Conservation (phyloP, 23 tunicate species). For the Styela clava region DNA sequence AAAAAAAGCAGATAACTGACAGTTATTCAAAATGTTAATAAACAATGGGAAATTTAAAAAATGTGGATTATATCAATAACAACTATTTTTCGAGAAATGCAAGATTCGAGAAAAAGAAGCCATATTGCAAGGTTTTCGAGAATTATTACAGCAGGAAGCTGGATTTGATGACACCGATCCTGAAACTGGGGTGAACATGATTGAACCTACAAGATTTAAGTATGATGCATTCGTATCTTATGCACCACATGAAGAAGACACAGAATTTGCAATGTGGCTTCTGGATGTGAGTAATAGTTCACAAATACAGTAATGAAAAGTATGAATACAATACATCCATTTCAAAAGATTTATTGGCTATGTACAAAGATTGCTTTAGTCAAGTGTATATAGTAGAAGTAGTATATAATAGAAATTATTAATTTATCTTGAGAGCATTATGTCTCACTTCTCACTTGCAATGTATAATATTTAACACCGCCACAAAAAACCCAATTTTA, state of each 20-base stretch:
- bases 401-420: not conserved
- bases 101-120: slow-evolving; percentile 63
- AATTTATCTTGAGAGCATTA: too few species aligned
- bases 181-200: slow-evolving; percentile 22
- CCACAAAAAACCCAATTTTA: too few species aligned
- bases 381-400: too few species aligned
- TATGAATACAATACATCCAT: too few species aligned
- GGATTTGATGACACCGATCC: slow-evolving; percentile 28
- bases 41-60: too few species aligned
- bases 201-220: slow-evolving; percentile 1
- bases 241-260: slow-evolving; percentile 34
- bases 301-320: too few species aligned
- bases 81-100: slow-evolving; percentile 56
- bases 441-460: too few species aligned
- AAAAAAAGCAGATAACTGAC: not conserved
- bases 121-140: slow-evolving; percentile 61
- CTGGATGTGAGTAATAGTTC: slow-evolving; percentile 40
- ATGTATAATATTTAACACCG: too few species aligned
- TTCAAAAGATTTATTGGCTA: too few species aligned
- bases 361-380: too few species aligned
- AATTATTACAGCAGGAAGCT: slow-evolving; percentile 71
- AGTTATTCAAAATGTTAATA: too few species aligned
- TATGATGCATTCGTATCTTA: slow-evolving; percentile 93
- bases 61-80: too few species aligned
- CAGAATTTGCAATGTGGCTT: slow-evolving; percentile 59